phyloP scores from a whole-genome alignment of 2,888 invertebrate genomes.

The Amphipoea oculea region DNA sequence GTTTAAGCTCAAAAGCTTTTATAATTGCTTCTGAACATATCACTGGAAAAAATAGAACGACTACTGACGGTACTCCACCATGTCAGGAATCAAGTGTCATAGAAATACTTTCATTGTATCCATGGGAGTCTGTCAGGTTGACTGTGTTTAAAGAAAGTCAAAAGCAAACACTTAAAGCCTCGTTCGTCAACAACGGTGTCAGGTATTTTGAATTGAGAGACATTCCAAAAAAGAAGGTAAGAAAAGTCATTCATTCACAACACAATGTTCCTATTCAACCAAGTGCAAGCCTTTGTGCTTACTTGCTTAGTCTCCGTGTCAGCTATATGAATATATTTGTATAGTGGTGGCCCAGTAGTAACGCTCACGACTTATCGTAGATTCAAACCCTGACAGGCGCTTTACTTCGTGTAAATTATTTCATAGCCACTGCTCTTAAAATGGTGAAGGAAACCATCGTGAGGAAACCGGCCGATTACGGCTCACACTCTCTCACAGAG shows the following conservation, averaged over 20 bases:
- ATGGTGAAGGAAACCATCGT: too few species aligned
- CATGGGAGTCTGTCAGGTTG: slow-evolving; percentile 69
- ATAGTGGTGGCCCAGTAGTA: too few species aligned
- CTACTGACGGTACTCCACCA: slow-evolving; percentile 17
- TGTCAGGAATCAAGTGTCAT: slow-evolving; percentile 47
- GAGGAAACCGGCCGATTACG: too few species aligned
- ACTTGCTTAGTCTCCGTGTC: neutral
- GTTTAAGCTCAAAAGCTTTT: slow-evolving; percentile 71
- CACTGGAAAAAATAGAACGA: slow-evolving; percentile 26
- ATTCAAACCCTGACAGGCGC: too few species aligned
- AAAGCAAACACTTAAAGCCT: slow-evolving; percentile 91
- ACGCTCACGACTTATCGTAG: too few species aligned
- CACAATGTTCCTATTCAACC: neutral
- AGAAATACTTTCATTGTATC: slow-evolving; percentile 67
- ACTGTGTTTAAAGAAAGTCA: slow-evolving; percentile 90
- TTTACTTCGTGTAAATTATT: too few species aligned
- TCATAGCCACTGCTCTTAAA: too few species aligned
- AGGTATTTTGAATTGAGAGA: slow-evolving; percentile 93
- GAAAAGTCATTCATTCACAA: neutral
- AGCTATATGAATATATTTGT: too few species aligned
- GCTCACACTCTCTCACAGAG: too few species aligned
- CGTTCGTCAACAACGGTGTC: slow-evolving; percentile 84
- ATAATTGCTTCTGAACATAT: slow-evolving; percentile 66
- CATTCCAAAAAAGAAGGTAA: slow-evolving; percentile 89
- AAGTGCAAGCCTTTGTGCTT: neutral